Percentiles rank a stretch among this genome's conserved stretches.
These are phyloP conservation scores for Falco punctatus DNA, from an alignment of 2,113 vertebrate genomes.

Conservation along the genomic window DNA sequence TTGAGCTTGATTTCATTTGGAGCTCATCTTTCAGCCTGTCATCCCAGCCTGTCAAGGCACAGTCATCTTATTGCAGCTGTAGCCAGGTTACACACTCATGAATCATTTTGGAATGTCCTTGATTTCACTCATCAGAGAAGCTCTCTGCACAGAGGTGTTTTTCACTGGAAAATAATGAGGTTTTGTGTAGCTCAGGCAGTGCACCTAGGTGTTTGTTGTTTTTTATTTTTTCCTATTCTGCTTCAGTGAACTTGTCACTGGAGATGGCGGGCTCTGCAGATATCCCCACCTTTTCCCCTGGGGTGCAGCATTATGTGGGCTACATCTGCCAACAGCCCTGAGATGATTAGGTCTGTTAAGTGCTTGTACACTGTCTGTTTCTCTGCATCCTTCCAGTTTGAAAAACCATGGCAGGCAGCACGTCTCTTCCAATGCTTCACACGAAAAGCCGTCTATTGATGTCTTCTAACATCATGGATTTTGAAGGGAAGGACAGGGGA, in stretches of 20 bases:
- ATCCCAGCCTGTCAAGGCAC: neutral
- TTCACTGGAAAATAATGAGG: neutral
- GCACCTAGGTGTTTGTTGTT: neutral
- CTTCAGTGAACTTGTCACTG: neutral
- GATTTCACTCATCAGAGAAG: neutral
- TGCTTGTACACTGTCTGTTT: neutral
- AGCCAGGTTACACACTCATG: slow-evolving; percentile 3
- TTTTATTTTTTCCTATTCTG: neutral
- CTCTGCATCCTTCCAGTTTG: neutral
- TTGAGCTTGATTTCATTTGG: slow-evolving; percentile 19
- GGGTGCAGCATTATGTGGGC: neutral
- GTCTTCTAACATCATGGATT: neutral
- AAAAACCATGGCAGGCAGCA: neutral
- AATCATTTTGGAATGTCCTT: slow-evolving; percentile 32
- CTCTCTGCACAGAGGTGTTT: neutral
- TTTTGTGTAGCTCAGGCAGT: neutral
- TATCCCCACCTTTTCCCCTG: neutral
- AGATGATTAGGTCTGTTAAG: neutral
- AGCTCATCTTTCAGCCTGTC: slow-evolving; percentile 18
- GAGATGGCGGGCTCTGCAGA: neutral
- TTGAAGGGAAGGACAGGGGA: neutral
- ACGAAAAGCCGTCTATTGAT: neutral
- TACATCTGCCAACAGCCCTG: neutral
- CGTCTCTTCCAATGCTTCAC: neutral
- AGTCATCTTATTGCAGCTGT: neutral